Base-by-base conservation (phyloP, 2,888 invertebrate genomes). In the Perizoma affinitatum region DNA sequence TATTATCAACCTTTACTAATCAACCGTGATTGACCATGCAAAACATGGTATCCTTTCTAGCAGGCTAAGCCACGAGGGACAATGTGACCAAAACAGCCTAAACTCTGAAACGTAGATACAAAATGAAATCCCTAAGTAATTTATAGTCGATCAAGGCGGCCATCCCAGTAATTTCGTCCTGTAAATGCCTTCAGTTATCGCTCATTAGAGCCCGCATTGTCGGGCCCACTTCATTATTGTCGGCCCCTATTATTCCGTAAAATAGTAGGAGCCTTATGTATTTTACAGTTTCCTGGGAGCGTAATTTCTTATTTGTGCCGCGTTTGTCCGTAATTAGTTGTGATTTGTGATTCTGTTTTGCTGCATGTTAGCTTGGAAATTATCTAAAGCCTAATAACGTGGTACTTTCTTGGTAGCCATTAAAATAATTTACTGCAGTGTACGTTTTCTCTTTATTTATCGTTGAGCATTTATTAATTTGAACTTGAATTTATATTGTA, bases 191-290 rank as follows among this genome's bases (percentile, higher is more conserved):
- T 65, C 71, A 58, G 74, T 79, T 76, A 80, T 75, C 68, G 73
- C 75, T 79, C 76, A 79, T 79, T 77, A 78, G 74, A 57, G 68
- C 71, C 67, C 71, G 72, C 73, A 75, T 79, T 74, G 74, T 73
- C 72, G 72, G 66, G 50, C 61, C 65, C 72, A 72, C 72, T 72
- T 74, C 76, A 75, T 76, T 78, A 78, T 71, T 68, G 73, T 68
- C 60, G 58, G 61, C 63, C 65, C 60, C 65, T 57, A 69, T 69
- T 69, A 61, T 58, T 54, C 61, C 46, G 58, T 65, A 56, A 66
- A 68, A 66, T 66, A 68, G 64, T 61, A 63, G 34, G 50, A 52
- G 52, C 63, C 53, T 52, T 50, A 57, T 57, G 54, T 64, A 62
- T 62, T 67, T 59, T 60, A 67, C 67, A 67, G 69, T 69, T 65